Conservation (phyloP, 2,888 invertebrate species). For the Oscheius sp. region DNA sequence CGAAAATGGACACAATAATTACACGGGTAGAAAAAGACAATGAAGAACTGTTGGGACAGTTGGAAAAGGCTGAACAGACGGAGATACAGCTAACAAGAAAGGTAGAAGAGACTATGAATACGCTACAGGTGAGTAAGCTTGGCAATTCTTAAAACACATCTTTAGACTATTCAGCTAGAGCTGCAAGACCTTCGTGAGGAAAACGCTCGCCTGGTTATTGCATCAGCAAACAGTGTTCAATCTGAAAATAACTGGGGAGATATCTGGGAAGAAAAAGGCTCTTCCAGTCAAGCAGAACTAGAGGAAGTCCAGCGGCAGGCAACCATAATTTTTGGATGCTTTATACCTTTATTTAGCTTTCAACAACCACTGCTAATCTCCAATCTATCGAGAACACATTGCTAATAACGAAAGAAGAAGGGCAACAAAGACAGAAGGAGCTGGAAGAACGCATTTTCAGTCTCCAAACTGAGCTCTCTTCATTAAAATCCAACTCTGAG, state of each 20-base stretch:
- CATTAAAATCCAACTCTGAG: background rate
- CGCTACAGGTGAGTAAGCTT: background rate
- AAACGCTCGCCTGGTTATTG: background rate
- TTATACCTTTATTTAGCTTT: conserved; percentile 3
- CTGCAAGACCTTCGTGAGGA: conserved; percentile 8
- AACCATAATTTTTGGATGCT: too few species aligned
- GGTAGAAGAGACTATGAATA: background rate
- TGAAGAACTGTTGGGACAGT: conserved; percentile 11
- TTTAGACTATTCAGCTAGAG: background rate
- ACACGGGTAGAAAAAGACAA: background rate
- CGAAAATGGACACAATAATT: conserved; percentile 2
- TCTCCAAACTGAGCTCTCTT: background rate
- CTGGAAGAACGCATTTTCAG: background rate
- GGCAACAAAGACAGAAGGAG: background rate
- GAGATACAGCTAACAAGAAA: background rate
- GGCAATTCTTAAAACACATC: background rate
- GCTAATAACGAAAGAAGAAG: background rate
- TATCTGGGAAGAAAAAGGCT: background rate
- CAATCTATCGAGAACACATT: background rate
- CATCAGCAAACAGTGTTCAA: background rate
- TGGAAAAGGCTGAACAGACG: background rate
- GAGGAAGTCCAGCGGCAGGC: conserved; percentile 14
- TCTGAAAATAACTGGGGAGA: background rate
- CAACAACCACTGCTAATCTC: background rate
- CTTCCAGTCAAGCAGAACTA: conserved; percentile 15